These are phyloP conservation scores for Dolomedes plantarius DNA, from an alignment of 2,888 invertebrate genomes.

Conservation along the genomic window DNA sequence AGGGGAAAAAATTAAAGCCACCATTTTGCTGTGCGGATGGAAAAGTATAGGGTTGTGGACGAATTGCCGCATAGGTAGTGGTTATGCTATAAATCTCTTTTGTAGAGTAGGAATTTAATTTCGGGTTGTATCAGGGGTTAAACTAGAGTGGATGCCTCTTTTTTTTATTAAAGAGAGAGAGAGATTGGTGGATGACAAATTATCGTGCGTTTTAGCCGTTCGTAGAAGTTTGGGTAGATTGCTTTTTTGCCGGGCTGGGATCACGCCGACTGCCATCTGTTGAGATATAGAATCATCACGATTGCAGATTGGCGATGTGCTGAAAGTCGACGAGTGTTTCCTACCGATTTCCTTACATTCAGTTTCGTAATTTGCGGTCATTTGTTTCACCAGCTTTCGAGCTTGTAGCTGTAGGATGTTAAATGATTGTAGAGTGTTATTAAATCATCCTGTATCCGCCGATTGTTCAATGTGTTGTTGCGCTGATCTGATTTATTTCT, in stretches of 20 bases:
- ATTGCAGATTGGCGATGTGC: background rate
- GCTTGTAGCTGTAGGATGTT: background rate
- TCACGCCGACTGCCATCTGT: background rate
- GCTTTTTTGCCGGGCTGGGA: background rate
- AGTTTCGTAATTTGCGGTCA: background rate
- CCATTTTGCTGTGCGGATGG: conserved; percentile 17
- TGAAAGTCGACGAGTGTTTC: background rate
- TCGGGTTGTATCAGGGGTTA: conserved; percentile 17
- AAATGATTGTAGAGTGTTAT: background rate
- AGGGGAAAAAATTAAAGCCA: conserved; percentile 23
- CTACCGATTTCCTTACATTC: background rate
- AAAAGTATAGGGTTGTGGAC: conserved; percentile 53
- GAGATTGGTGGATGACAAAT: background rate
- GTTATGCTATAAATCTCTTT: conserved; percentile 50
- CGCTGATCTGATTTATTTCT: background rate
- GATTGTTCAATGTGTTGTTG: background rate
- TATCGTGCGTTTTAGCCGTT: background rate
- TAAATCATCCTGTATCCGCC: background rate
- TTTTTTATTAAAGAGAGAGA: too few relatives aligned
- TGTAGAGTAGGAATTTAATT: conserved; percentile 30
- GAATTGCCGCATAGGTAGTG: conserved; percentile 33
- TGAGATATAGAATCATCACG: conserved; percentile 1
- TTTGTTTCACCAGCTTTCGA: background rate
- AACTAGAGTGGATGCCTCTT: conserved; percentile 16
- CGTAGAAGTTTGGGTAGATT: background rate